Evolutionary conservation across 2,797 vertebrate genomes (phyloP).

Genomic region (Malurus leucopterus): DNA sequence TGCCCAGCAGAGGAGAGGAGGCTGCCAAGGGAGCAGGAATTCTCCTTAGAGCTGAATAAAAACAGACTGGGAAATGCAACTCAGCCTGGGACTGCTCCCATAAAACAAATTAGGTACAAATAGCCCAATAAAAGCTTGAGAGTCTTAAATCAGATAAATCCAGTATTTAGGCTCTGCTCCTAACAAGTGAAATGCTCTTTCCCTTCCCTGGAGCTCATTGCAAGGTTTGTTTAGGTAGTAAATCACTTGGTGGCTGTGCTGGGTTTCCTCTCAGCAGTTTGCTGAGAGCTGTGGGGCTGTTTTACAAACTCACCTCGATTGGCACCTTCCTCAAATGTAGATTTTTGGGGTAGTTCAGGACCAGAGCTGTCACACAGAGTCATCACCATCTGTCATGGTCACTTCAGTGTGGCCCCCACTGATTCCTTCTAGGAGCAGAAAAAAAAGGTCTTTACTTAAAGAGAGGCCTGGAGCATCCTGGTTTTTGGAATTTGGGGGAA

Average conservation of each 20-base stretch:
- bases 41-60: neutral
- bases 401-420: constrained; percentile 60
- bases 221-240: neutral
- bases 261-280: neutral
- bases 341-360: constrained; percentile 63
- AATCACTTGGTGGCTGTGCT: neutral
- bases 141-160: constrained; percentile 27
- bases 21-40: constrained; percentile 54
- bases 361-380: constrained; percentile 70
- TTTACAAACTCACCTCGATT: constrained; percentile 36
- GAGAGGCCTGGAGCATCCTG: neutral
- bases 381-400: constrained; percentile 68
- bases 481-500: neutral
- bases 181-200: neutral
- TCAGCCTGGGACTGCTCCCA: neutral
- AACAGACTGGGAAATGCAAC: constrained; percentile 10
- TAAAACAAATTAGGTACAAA: constrained; percentile 30
- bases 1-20: constrained; percentile 25
- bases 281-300: neutral
- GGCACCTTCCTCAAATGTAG: constrained; percentile 54
- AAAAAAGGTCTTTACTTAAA: neutral
- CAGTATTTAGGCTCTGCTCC: neutral
- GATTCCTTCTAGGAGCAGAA: constrained; percentile 31
- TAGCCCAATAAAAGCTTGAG: constrained; percentile 26
- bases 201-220: neutral